A percentile compares a stretch with the other conserved stretches of the same genome.
phyloP scores from a whole-genome alignment of 2,797 vertebrate genomes.

The Lemur catta region DNA sequence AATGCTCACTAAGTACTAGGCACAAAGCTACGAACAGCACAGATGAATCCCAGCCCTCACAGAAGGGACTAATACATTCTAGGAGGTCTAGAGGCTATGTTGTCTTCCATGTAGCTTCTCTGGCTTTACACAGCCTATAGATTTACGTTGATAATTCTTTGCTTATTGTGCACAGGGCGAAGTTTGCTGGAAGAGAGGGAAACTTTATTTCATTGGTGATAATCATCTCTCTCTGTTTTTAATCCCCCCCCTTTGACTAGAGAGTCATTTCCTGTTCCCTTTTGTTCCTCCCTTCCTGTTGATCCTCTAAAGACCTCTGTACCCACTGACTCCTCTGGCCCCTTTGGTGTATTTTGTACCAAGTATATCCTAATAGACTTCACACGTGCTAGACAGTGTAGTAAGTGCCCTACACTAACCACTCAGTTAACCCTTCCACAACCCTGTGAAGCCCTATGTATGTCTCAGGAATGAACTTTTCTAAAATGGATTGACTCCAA shows the following conservation, averaged over 20 bases:
- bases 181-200: neutral
- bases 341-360: neutral
- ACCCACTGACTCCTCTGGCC: neutral
- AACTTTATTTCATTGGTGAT: conserved; percentile 16
- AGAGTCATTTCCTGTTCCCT: conserved; percentile 40
- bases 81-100: neutral
- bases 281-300: conserved; percentile 69
- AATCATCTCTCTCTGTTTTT: conserved; percentile 48
- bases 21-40: neutral
- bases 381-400: neutral
- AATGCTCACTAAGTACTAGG: neutral
- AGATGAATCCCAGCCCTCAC: neutral
- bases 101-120: neutral
- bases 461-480: neutral
- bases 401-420: neutral
- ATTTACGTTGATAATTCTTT: neutral
- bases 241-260: neutral
- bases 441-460: neutral
- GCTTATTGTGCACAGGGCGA: neutral
- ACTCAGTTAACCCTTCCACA: neutral
- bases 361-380: neutral
- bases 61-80: neutral
- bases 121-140: neutral
- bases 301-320: neutral
- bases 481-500: neutral